Percentiles rank a stretch among this genome's conserved stretches.
Evolutionary conservation across 2,797 vertebrate species (phyloP).

Genomic region (Sardinella longiceps): DNA sequence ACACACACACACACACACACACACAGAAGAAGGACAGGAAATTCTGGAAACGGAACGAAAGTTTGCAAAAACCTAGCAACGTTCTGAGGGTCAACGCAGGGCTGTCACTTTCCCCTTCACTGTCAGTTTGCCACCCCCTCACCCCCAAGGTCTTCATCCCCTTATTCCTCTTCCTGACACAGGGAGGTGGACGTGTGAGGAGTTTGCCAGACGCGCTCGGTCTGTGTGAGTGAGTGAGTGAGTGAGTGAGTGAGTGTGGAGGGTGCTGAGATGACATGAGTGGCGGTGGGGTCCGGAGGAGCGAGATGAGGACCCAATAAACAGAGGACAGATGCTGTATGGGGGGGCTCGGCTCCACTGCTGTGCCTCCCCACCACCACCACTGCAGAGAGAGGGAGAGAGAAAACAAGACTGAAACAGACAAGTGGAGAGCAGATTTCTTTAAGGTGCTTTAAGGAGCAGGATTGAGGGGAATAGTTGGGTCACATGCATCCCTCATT

Average conservation of each 20-base stretch:
- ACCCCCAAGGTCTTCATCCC: neutral
- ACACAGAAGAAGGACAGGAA: neutral
- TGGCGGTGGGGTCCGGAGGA: neutral
- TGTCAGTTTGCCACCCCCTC: neutral
- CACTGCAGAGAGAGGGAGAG: neutral
- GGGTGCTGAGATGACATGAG: neutral
- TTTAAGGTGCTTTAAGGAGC: neutral
- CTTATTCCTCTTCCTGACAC: neutral
- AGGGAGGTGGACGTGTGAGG: neutral
- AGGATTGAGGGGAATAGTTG: neutral
- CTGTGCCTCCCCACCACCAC: neutral
- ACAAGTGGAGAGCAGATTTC: neutral
- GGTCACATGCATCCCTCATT: too few relatives aligned
- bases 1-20: neutral
- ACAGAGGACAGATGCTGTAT: constrained; percentile 3
- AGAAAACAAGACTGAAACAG: constrained; percentile 19
- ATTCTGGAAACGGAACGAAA: neutral
- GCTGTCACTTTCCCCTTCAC: neutral
- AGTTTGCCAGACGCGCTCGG: neutral
- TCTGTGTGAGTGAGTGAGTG: neutral
- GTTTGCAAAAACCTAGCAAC: neutral
- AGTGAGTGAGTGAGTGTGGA: neutral
- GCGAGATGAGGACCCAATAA: neutral
- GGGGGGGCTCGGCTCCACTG: neutral
- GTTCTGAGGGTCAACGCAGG: neutral